Conservation (phyloP, 1,140 invertebrate species). For the Brachionus asplanchnoidis region DNA sequence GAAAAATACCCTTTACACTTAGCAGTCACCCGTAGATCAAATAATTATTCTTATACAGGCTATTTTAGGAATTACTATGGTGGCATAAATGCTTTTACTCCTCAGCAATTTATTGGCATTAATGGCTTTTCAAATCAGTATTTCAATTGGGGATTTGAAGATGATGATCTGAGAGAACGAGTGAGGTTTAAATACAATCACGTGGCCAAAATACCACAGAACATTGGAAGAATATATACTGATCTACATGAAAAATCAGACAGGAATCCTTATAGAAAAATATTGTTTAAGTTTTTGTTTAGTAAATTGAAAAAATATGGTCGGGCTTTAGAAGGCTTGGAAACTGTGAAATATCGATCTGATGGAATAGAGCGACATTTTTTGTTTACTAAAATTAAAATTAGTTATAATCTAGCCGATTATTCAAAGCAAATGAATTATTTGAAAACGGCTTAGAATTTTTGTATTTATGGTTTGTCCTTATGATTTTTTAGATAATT, state of each 20-base stretch:
- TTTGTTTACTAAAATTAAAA: neutral
- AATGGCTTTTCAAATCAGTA: constrained; percentile 42
- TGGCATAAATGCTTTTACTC: constrained; percentile 1
- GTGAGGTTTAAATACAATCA: neutral
- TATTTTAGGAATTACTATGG: constrained; percentile 11
- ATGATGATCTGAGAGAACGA: constrained; percentile 30
- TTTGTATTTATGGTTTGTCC: too few species aligned
- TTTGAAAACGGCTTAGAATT: too few species aligned
- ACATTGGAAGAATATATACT: neutral
- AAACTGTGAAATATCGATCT: neutral
- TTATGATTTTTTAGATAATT: too few species aligned
- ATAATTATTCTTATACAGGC: neutral
- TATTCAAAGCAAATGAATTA: too few species aligned
- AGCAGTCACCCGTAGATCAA: neutral
- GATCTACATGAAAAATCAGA: neutral
- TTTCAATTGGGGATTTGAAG: constrained; percentile 46
- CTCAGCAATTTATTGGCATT: neutral
- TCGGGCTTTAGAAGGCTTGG: neutral
- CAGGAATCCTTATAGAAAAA: neutral
- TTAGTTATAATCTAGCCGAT: neutral
- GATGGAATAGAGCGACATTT: neutral
- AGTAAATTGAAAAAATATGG: neutral
- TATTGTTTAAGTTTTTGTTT: neutral
- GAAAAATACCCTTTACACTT: constrained; percentile 59
- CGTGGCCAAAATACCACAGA: constrained; percentile 51